A percentile compares a stretch with the other conserved stretches of the same genome.
Conservation (phyloP, 2,888 invertebrate species). For the Microchrysa polita region DNA sequence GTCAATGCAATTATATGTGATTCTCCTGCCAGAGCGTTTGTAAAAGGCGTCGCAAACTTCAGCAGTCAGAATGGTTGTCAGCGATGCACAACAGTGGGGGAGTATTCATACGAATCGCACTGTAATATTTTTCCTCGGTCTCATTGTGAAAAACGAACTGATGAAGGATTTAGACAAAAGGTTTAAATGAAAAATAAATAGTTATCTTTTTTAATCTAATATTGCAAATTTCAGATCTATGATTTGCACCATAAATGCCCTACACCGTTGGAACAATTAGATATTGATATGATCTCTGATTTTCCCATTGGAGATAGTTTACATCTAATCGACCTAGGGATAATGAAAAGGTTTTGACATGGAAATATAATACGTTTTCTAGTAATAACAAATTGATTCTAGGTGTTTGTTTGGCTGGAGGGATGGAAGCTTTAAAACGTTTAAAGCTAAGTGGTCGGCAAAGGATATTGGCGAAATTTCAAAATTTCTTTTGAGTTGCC, state of each 20-base stretch:
- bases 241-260: too few relatives aligned
- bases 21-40: background rate
- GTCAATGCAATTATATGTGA: too few relatives aligned
- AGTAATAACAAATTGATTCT: too few relatives aligned
- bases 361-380: too few relatives aligned
- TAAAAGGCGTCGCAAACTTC: background rate
- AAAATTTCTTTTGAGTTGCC: background rate
- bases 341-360: slow-evolving; percentile 21
- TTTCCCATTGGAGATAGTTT: background rate
- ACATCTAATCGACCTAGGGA: background rate
- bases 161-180: background rate
- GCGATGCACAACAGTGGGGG: background rate
- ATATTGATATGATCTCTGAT: background rate
- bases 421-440: background rate
- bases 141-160: background rate
- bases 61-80: background rate
- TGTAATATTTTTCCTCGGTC: background rate
- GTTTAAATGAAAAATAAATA: too few relatives aligned
- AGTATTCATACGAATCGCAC: background rate
- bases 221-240: too few relatives aligned
- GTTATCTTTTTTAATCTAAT: too few relatives aligned
- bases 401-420: background rate
- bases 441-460: background rate
- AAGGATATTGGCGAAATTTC: background rate
- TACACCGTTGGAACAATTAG: background rate